Evolutionary conservation across 92 coral and sea anemone species (phyloP).

Genomic region (Porites evermanni): DNA sequence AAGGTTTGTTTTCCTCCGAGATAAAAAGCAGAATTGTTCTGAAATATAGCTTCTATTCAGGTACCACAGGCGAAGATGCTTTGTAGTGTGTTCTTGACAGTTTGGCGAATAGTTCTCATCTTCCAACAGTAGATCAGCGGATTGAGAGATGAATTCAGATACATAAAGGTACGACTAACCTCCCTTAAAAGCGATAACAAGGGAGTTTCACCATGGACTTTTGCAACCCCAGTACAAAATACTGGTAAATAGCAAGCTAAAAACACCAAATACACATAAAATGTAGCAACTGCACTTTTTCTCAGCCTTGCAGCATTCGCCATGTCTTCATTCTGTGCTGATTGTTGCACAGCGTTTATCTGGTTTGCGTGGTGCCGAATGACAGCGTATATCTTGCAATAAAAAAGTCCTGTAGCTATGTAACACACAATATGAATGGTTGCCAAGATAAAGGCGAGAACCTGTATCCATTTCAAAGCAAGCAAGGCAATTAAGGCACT

Average conservation of each 20-base stretch:
- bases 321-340: neutral
- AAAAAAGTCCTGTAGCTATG: neutral
- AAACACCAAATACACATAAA: conserved; percentile 9
- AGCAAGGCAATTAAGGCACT: neutral
- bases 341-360: neutral
- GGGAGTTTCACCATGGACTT: neutral
- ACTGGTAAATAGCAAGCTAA: neutral
- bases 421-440: neutral
- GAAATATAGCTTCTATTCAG: neutral
- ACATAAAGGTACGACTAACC: neutral
- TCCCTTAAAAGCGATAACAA: neutral
- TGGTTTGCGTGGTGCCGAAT: conserved; percentile 2
- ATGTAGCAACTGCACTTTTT: neutral
- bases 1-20: too few relatives aligned
- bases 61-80: neutral
- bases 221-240: neutral
- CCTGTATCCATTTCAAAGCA: neutral
- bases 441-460: neutral
- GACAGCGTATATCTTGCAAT: neutral
- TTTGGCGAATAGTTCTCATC: conserved; percentile 12
- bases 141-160: conserved; percentile 3
- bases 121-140: conserved; percentile 26
- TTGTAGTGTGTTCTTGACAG: neutral
- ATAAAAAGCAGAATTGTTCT: neutral
- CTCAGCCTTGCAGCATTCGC: neutral